Conservation (phyloP, 2,113 vertebrate species). For the Clinocottus analis region DNA sequence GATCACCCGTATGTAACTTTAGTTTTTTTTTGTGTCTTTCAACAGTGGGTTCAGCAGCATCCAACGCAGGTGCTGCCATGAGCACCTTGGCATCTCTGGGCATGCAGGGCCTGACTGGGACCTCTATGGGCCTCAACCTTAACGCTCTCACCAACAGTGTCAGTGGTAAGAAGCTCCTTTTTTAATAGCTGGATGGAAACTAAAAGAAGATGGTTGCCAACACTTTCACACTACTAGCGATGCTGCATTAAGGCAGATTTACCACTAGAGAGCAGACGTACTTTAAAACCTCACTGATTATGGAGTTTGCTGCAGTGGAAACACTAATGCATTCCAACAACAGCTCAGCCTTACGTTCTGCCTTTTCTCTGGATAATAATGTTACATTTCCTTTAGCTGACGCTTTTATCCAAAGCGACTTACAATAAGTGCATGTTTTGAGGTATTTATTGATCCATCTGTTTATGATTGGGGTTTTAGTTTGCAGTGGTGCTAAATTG, state of each 20-base stretch:
- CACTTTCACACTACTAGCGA: not conserved
- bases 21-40: conserved; percentile 2
- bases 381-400: too few species aligned
- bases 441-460: not conserved
- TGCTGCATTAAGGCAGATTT: not conserved
- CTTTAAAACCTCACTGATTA: not conserved
- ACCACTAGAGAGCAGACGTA: not conserved
- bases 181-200: not conserved
- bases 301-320: not conserved
- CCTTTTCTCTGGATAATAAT: too few species aligned
- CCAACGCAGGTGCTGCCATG: conserved; percentile 93
- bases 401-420: too few species aligned
- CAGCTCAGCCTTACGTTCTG: not conserved
- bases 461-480: not conserved
- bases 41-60: conserved; percentile 90
- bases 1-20: conserved; percentile 12
- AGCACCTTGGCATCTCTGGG: conserved; percentile 95
- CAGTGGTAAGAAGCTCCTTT: conserved; percentile 84
- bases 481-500: not conserved
- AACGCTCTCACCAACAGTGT: conserved; percentile 96
- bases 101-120: conserved; percentile 93
- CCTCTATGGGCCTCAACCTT: conserved; percentile 94
- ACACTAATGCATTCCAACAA: not conserved
- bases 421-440: too few species aligned
- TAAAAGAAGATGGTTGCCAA: not conserved